A percentile compares a stretch with the other conserved stretches of the same genome.
These are phyloP conservation scores for Napeogenes sylphis DNA, from an alignment of 2,888 invertebrate species.

Conservation along the genomic window DNA sequence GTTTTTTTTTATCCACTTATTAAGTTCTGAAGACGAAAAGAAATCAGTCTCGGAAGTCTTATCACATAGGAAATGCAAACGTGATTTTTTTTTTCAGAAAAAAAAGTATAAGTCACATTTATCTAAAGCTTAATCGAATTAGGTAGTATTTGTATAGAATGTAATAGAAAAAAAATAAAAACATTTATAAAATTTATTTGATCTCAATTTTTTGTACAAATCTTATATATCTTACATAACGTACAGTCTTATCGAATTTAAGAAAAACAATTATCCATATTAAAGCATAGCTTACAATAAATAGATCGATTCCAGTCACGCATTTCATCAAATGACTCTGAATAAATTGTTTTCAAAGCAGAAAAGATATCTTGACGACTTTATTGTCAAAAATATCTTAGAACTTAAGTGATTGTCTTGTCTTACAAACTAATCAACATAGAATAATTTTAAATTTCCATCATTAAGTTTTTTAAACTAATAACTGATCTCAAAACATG, in stretches of 20 bases:
- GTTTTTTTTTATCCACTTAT: no score
- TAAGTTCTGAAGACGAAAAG: no score
- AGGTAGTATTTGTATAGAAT: not conserved
- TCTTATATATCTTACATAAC: slow-evolving; percentile 41
- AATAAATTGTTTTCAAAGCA: not conserved
- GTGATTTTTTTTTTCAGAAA: no score
- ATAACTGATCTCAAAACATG: not conserved
- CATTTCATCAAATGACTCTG: slow-evolving; percentile 18
- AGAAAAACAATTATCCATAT: slow-evolving; percentile 18
- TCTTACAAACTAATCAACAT: slow-evolving; percentile 29
- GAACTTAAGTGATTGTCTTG: slow-evolving; percentile 19
- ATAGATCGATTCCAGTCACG: slow-evolving; percentile 26
- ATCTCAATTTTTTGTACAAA: slow-evolving; percentile 63
- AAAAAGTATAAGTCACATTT: no score
- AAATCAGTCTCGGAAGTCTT: no score
- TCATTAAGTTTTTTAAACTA: not conserved
- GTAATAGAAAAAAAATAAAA: not conserved
- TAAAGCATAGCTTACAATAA: slow-evolving; percentile 25
- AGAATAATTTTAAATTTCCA: not conserved
- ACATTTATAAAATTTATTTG: slow-evolving; percentile 44
- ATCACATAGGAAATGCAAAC: no score
- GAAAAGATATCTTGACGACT: no score
- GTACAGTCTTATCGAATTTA: slow-evolving; percentile 37
- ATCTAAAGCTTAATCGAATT: no score
- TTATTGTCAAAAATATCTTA: slow-evolving; percentile 4